These are phyloP conservation scores for Tiliqua scincoides DNA, from an alignment of 2,113 vertebrate genomes.

Conservation along the genomic window DNA sequence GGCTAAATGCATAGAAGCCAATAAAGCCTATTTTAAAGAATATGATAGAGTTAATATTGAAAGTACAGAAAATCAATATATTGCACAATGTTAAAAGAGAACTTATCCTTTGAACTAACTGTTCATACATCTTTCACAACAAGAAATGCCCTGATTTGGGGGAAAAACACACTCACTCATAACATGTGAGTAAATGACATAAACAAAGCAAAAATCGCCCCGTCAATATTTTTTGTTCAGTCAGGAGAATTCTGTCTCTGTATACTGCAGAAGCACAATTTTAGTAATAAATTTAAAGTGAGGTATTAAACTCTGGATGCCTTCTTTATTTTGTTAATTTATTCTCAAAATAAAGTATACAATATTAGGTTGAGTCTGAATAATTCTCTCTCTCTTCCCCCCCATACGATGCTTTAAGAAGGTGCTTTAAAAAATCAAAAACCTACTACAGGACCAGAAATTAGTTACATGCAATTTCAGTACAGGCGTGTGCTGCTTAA, in stretches of 20 bases:
- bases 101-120: background rate
- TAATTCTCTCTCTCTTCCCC: background rate
- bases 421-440: background rate
- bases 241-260: constrained; percentile 5
- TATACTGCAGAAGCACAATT: constrained; percentile 15
- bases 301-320: background rate
- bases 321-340: constrained; percentile 17
- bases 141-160: constrained; percentile 19
- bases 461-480: background rate
- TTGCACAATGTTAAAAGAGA: background rate
- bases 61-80: background rate
- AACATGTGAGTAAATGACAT: too few relatives aligned
- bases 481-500: too few relatives aligned
- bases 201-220: constrained; percentile 21
- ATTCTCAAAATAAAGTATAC: constrained; percentile 30
- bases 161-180: background rate
- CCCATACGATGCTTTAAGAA: background rate
- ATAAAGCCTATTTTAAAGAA: background rate
- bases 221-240: constrained; percentile 29
- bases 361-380: background rate
- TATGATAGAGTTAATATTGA: background rate
- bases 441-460: background rate
- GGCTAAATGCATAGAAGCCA: constrained; percentile 10
- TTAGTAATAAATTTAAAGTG: constrained; percentile 7
- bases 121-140: background rate